Evolutionary conservation across 92 coral and sea anemone genomes (phyloP).

Genomic region (Palythoa grandiflora): DNA sequence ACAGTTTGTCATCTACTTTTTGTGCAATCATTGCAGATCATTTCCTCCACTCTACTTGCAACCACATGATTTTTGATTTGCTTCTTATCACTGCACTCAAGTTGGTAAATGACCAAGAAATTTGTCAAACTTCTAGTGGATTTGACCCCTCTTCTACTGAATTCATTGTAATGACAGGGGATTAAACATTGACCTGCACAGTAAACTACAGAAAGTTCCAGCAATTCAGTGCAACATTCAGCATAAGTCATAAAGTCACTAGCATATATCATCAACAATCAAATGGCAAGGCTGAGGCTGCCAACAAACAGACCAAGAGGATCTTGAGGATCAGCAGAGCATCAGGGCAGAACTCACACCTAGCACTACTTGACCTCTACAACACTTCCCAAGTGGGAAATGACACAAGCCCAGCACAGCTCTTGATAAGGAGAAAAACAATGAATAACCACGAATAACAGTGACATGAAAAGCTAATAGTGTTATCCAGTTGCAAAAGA

Average conservation of each 20-base stretch:
- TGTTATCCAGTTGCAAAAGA: no score
- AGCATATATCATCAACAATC: neutral
- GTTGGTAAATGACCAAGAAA: no score
- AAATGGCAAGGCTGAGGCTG: constrained; percentile 26
- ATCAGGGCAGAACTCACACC: constrained; percentile 21
- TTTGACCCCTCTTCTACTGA: no score
- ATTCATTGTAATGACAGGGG: no score
- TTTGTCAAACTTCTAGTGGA: no score
- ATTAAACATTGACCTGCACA: neutral
- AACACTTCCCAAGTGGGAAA: constrained; percentile 10
- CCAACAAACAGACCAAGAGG: constrained; percentile 24
- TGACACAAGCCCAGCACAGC: constrained; percentile 26
- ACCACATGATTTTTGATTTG: no score
- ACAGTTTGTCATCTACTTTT: no score
- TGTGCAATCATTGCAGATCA: no score
- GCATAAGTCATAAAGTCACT: neutral
- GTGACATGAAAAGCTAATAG: no score
- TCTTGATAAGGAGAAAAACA: neutral
- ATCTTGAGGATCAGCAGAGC: constrained; percentile 6
- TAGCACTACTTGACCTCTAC: constrained; percentile 26
- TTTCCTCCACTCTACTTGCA: no score
- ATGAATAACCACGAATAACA: no score
- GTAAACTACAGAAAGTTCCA: neutral
- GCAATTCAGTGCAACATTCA: neutral
- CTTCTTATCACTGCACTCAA: no score